Evolutionary conservation across 1,140 invertebrate species (phyloP), one percentile per base, ranked within the genome.

Genomic region (Archivesica marissinica): DNA sequence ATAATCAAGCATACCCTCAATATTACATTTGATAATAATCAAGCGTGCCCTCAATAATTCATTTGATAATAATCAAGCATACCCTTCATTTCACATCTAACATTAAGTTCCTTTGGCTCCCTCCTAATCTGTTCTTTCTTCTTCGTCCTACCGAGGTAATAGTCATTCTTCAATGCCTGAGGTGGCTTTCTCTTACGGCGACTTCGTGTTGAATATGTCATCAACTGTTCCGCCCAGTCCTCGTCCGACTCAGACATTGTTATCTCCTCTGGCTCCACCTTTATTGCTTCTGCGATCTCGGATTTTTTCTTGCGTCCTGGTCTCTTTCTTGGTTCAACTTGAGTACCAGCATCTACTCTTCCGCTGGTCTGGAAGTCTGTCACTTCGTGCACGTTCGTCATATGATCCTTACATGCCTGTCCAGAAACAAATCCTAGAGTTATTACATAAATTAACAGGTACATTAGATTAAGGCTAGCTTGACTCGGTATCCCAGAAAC

Each of bases 391-490:
- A 83, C 87, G 9, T 88, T 28, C 52, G 86, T 78, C 90, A 92
- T 91, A 68, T 92, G 91, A 64, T 87, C 61, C 74, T 91, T 92
- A 80, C 91, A 92, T 7, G 88, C 88, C n/a, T 72, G 30, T 7
- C 6, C 6, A n/a, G n/a, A n/a, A n/a, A n/a, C n/a, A n/a, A n/a
- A n/a, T n/a, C n/a, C n/a, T n/a, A n/a, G n/a, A n/a, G n/a, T n/a
- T n/a, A n/a, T n/a, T n/a, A n/a, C n/a, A n/a, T n/a, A n/a, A n/a
- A n/a, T n/a, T n/a, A n/a, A n/a, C n/a, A n/a, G n/a, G n/a, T n/a
- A n/a, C n/a, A n/a, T n/a, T n/a, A n/a, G n/a, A n/a, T n/a, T n/a
- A n/a, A n/a, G n/a, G n/a, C n/a, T n/a, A n/a, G n/a, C n/a, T n/a
- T n/a, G n/a, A n/a, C n/a, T n/a, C n/a, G n/a, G n/a, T n/a, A n/a